Evolutionary conservation across 1,140 invertebrate species (phyloP).

Genomic region (Cotesia glomerata): DNA sequence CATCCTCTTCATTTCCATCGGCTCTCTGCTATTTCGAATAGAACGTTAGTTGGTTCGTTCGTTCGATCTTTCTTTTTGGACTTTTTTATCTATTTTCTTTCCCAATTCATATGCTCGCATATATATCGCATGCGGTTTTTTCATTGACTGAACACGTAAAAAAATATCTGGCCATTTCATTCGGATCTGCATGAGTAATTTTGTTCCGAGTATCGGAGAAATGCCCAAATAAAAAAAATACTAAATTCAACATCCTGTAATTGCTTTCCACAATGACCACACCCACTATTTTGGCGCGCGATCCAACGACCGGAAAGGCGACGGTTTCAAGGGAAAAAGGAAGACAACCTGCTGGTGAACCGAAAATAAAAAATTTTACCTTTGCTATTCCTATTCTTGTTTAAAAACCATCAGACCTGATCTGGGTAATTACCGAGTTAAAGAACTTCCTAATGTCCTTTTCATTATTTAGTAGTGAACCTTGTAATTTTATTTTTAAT

Average conservation of each 20-base stretch:
- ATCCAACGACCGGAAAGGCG: constrained; percentile 25
- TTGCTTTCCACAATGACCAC: constrained; percentile 22
- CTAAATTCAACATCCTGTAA: constrained; percentile 2
- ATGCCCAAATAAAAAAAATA: not conserved
- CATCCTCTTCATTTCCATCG: not conserved
- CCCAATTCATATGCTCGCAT: not conserved
- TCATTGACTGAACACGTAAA: not conserved
- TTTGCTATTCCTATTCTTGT: too few species aligned
- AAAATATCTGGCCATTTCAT: not conserved
- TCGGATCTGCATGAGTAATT: constrained; percentile 6
- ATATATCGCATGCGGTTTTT: not conserved
- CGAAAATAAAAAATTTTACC: too few species aligned
- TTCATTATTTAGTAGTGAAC: too few species aligned
- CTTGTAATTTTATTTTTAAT: too few species aligned
- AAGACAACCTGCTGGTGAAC: too few species aligned
- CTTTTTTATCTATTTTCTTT: not conserved
- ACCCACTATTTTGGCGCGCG: constrained; percentile 22
- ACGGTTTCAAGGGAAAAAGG: constrained; percentile 22
- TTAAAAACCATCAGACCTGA: too few species aligned
- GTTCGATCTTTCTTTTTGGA: too few species aligned
- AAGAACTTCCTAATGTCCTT: too few species aligned
- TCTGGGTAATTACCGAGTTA: too few species aligned
- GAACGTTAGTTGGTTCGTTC: too few species aligned
- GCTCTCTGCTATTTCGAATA: not conserved
- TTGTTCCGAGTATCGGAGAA: not conserved